Conservation (phyloP, 1,140 invertebrate species). For the Habropoda laboriosa region DNA sequence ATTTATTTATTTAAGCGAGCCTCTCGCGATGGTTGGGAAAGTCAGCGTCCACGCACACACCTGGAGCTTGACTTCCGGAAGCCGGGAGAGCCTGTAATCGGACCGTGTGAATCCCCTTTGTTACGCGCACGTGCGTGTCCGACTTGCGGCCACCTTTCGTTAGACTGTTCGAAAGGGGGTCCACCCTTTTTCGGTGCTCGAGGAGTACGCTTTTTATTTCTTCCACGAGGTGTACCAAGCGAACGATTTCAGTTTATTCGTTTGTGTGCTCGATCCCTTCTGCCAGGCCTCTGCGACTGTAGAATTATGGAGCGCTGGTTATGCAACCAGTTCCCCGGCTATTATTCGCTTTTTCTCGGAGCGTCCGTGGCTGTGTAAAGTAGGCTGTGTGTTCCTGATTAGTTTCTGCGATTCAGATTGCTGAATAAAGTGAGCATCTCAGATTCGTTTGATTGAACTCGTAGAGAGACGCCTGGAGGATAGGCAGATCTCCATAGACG, state of each 20-base stretch:
- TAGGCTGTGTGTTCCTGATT: no score
- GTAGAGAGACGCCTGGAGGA: slow-evolving; percentile 36
- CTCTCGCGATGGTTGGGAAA: background rate
- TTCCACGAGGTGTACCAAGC: background rate
- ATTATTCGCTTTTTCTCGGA: slow-evolving; percentile 22
- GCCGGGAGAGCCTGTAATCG: slow-evolving; percentile 10
- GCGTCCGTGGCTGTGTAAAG: no score
- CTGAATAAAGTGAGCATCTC: no score
- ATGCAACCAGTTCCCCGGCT: background rate
- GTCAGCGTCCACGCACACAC: background rate
- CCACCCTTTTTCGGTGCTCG: background rate
- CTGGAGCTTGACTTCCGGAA: background rate
- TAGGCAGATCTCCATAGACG: slow-evolving; percentile 35
- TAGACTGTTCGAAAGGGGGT: slow-evolving; percentile 4
- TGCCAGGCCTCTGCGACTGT: background rate
- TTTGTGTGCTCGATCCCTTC: background rate
- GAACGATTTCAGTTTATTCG: no score
- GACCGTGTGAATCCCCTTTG: slow-evolving; percentile 52
- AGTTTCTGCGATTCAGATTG: no score
- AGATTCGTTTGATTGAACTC: no score
- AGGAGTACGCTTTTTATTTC: background rate
- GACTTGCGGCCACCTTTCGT: background rate
- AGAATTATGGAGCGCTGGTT: background rate
- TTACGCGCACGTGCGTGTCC: slow-evolving; percentile 40
- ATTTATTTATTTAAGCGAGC: no score